Evolutionary conservation across 2,113 vertebrate species (phyloP).

Genomic region (Scomber scombrus): DNA sequence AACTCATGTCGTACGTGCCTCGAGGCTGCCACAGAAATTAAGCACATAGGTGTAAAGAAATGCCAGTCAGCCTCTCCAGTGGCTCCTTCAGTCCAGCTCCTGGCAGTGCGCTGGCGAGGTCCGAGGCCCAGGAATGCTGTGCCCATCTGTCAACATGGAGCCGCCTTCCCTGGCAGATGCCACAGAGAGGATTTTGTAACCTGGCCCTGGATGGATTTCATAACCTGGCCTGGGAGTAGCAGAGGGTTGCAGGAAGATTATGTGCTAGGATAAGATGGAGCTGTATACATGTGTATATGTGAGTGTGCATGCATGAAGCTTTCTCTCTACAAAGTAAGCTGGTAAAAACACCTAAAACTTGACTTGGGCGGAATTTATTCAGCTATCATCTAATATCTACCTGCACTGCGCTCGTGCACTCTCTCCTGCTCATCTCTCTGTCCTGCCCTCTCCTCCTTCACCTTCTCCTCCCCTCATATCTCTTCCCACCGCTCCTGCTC

Average conservation of each 20-base stretch:
- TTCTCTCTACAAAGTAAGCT: background rate
- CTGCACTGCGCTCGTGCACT: background rate
- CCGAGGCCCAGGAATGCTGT: conserved; percentile 83
- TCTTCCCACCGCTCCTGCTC: conserved; percentile 82
- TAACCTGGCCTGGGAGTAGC: conserved; percentile 75
- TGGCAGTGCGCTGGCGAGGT: conserved; percentile 74
- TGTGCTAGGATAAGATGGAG: conserved; percentile 55
- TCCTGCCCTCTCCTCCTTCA: conserved; percentile 33
- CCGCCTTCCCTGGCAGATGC: conserved; percentile 82
- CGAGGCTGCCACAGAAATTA: conserved; percentile 83
- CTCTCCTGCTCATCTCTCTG: conserved; percentile 30
- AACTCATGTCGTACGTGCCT: conserved; percentile 81
- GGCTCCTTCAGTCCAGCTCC: conserved; percentile 71
- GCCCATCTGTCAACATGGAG: conserved; percentile 84
- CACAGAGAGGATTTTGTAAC: conserved; percentile 81
- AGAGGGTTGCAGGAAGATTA: conserved; percentile 52
- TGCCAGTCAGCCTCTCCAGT: conserved; percentile 75
- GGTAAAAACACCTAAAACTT: background rate
- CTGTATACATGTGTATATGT: conserved; percentile 34
- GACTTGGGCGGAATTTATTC: conserved; percentile 9
- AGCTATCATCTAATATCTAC: conserved; percentile 22
- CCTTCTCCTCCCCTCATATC: conserved; percentile 71
- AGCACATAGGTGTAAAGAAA: conserved; percentile 87
- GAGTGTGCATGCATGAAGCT: conserved; percentile 8
- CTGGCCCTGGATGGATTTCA: conserved; percentile 79